Base-by-base conservation (phyloP, 1,140 invertebrate genomes). In the Lepidostoma basale region DNA sequence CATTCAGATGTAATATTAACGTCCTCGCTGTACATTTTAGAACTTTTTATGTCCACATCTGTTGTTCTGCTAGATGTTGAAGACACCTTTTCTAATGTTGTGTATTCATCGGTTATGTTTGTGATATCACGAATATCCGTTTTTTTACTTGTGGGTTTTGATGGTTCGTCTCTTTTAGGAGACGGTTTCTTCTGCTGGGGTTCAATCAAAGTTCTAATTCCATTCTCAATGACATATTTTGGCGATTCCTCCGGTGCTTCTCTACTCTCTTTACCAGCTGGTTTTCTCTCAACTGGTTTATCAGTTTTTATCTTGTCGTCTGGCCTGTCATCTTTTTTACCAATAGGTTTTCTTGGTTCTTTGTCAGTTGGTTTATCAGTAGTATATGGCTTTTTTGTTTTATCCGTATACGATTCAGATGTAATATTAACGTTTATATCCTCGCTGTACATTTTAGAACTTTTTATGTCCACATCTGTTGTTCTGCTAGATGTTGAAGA, bases 141-240 rank as follows among this genome's bases (percentile, higher is more conserved):
- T 33, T 5, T 33, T 33, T 33, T 12, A 5, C 12, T 12, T 5
- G 30, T 12, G 12, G 59, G 59, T 45, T 62, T 45, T 6, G 16
- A n/a, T 28, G 26, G 14, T 58, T 58, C 59, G 18, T 18, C 40
- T 40, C 10, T 60, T 26, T 58, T 58, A 14, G 18, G 9, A 12
- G 8, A 8, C 23, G 36, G 28, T 30, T 18, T 60, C 23, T 9
- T 60, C 23, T 14, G 28, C 25, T 30, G 4, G 9, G 12, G 52
- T 23, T 20, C 20, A 3, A 47, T 8, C 18, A 33, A 12, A 9
- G 63, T 66, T 47, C 28, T 63, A 18, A 63, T 47, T 2, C 60
- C 60, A 47, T 63, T 63, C 28, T 63, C 60, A 45, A 63, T 70
- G 8, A 70, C 52, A 26, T 70, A 70, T 16, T 5, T 66, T 6